Conservation (phyloP, 1,140 invertebrate genomes). For the Myzus persicae region DNA sequence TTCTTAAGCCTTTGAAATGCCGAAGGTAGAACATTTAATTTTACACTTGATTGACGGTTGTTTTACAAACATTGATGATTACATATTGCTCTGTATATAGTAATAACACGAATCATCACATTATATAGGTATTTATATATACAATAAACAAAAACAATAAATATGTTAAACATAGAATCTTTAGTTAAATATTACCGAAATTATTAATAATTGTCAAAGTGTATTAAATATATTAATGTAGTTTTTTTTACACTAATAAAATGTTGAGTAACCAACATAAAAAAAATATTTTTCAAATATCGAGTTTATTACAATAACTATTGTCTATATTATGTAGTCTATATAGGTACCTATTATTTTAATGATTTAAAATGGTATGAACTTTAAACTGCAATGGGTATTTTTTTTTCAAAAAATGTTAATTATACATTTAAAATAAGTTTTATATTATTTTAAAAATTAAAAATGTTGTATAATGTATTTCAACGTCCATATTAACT, state of each 20-base stretch:
- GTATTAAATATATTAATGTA: neutral
- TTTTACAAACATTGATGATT: neutral
- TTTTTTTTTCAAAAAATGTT: neutral
- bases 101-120: neutral
- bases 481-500: too few species aligned
- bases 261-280: neutral
- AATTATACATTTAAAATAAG: too few species aligned
- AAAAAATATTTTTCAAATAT: too few species aligned
- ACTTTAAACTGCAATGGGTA: neutral
- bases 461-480: too few species aligned
- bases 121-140: neutral
- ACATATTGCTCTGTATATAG: neutral
- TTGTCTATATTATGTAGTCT: too few species aligned
- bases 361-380: neutral
- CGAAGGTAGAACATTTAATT: neutral
- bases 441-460: too few species aligned
- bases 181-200: neutral
- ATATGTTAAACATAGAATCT: neutral
- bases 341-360: too few species aligned
- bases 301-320: too few species aligned
- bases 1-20: neutral
- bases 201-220: neutral
- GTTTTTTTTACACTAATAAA: neutral
- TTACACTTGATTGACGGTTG: conserved; percentile 9
- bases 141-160: neutral